Base-by-base conservation (phyloP, 2,797 vertebrate genomes). In the Clarias pachynema region DNA sequence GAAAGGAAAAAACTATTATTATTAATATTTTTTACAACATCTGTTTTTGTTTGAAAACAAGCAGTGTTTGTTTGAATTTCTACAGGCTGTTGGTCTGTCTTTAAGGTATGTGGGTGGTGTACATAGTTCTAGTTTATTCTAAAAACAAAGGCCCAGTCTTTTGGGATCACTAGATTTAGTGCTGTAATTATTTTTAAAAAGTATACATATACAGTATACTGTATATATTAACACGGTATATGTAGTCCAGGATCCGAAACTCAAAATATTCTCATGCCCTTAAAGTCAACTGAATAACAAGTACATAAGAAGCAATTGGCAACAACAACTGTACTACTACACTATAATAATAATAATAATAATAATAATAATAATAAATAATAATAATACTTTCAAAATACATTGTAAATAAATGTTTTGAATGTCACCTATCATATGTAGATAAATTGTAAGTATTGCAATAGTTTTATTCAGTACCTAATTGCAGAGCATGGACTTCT, bases 401-500 rank as follows among this genome's bases (percentile, higher is more conserved):
- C 22, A 60, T n/a, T 62, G 22, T 18, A 20, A 6, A 59, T 18
- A 59, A 59, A 63, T 29, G 6, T 29, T 57, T 57, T 75, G 49
- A 75, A 75, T 29, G 56, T 75, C n/a, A 29, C 57, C 20, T 22
- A 22, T 57, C 8, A n/a, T 60, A 79, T 6, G 22, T 40, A 62
- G 34, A 37, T 78, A 15, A 15, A 62, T 20, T 79, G 74, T 29
- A 18, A 34, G 9, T 78, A 63, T 79, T 62, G 8, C 29, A 49
- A 2, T 2, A 26, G 16, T 53, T 81, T 66, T 53, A 31, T 81
- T 66, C 40, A 66, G 16, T 95, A 99, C 98, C 96, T 87, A 96
- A 96, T 88, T 99, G 97, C 84, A 99, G 93, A 1, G 98, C 97
- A 90, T 99, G 97, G 68, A 96, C 96, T 91, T 99, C 97, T 91